Percentiles rank a stretch among this genome's conserved stretches.
phyloP scores from a whole-genome alignment of 2,888 invertebrate species.

The Leucania comma region DNA sequence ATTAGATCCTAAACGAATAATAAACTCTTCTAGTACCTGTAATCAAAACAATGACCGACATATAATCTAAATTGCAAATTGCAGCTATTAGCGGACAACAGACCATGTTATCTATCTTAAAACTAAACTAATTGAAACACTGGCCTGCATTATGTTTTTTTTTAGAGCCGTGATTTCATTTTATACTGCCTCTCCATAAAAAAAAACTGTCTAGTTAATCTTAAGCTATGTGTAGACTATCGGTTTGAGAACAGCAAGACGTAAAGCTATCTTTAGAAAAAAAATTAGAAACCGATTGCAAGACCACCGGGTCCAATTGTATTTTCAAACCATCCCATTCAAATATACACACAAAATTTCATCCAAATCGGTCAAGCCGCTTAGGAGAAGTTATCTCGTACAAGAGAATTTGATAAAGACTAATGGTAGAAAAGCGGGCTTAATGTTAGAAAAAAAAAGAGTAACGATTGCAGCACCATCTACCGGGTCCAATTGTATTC shows the following conservation, averaged over 20 bases:
- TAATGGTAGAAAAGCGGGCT: no score
- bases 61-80: constrained; percentile 38
- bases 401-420: no score
- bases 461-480: no score
- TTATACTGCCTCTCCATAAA: background rate
- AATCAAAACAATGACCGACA: constrained; percentile 24
- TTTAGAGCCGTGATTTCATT: background rate
- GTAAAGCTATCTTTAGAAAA: no score
- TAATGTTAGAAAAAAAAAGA: no score
- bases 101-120: background rate
- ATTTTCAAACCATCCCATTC: no score
- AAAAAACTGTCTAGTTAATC: background rate
- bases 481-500: no score
- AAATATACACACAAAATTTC: no score
- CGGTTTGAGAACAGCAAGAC: background rate
- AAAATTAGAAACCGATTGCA: no score
- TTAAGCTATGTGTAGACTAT: background rate
- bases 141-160: background rate
- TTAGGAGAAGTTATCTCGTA: no score
- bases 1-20: constrained; percentile 21
- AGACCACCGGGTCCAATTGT: no score
- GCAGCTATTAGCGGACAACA: background rate
- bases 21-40: constrained; percentile 16
- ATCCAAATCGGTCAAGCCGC: no score
- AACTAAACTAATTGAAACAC: background rate